A percentile compares a stretch with the other conserved stretches of the same genome.
phyloP scores from a whole-genome alignment of 2,888 invertebrate genomes.

The Pristionchus japonicus region DNA sequence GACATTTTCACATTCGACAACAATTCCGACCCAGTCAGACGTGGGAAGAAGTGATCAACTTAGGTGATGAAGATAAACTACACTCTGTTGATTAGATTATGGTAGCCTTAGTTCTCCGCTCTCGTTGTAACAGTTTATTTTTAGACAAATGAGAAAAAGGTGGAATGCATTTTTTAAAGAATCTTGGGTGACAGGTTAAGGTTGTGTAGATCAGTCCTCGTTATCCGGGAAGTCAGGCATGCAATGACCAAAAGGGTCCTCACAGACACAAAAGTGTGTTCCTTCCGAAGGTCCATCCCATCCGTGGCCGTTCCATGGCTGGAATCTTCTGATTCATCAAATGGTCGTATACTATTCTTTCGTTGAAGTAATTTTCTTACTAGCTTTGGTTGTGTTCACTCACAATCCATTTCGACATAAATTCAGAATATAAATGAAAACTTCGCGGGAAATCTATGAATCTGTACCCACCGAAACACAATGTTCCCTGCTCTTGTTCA shows the following conservation, averaged over 20 bases:
- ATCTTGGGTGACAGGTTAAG: neutral
- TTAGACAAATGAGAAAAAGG: too few relatives aligned
- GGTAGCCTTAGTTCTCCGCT: neutral
- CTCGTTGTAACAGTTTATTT: neutral
- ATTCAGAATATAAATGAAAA: too few relatives aligned
- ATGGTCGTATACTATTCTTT: too few relatives aligned
- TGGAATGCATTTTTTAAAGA: neutral
- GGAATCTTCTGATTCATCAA: too few relatives aligned
- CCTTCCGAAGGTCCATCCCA: neutral
- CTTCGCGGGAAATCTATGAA: too few relatives aligned
- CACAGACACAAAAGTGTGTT: constrained; percentile 6
- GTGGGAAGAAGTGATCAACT: neutral
- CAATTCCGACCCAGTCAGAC: neutral
- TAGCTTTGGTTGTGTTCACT: too few relatives aligned
- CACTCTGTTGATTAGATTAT: neutral
- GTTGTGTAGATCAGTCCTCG: neutral
- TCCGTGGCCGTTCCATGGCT: neutral
- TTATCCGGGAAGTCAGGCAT: neutral
- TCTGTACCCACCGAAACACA: neutral
- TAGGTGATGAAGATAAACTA: neutral
- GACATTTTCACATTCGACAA: neutral
- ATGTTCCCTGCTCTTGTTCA: neutral
- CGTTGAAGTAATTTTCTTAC: too few relatives aligned
- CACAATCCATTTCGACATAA: too few relatives aligned
- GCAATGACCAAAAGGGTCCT: neutral